These are phyloP conservation scores for Mylabris sibirica DNA, from an alignment of 2,888 invertebrate species.

Conservation along the genomic window DNA sequence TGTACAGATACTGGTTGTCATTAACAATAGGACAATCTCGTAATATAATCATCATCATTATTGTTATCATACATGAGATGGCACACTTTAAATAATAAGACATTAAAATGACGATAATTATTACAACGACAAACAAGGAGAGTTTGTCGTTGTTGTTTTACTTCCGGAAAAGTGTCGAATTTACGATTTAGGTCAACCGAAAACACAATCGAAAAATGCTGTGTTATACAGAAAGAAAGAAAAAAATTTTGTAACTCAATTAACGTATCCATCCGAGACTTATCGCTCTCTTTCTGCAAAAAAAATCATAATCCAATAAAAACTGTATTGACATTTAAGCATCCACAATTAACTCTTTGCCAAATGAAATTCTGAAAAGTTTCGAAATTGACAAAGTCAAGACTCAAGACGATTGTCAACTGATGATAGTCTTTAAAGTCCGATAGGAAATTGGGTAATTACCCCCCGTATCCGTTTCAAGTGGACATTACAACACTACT, in stretches of 20 bases:
- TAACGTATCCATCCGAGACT: too few relatives aligned
- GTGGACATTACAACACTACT: background rate
- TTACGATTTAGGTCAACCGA: conserved; percentile 43
- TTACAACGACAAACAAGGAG: conserved; percentile 15
- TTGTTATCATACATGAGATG: conserved; percentile 25
- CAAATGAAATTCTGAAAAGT: too few relatives aligned
- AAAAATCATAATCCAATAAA: background rate
- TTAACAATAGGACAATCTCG: conserved; percentile 27
- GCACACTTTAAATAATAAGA: conserved; percentile 34
- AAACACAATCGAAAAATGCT: conserved; percentile 34
- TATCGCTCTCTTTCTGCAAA: too few relatives aligned
- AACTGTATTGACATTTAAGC: too few relatives aligned
- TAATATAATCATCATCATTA: conserved; percentile 32
- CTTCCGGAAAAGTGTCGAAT: conserved; percentile 44
- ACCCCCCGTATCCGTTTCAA: background rate
- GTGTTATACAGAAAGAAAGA: conserved; percentile 21
- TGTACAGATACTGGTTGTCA: background rate
- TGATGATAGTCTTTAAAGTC: background rate
- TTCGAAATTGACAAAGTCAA: background rate
- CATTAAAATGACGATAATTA: conserved; percentile 26
- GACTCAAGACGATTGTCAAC: background rate
- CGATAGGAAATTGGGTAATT: background rate
- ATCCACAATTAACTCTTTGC: too few relatives aligned
- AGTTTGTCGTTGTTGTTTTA: conserved; percentile 32
- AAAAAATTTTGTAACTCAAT: background rate